Evolutionary conservation across 2,113 vertebrate genomes (phyloP), one percentile per base, ranked within the genome.

Genomic region (Entomyzon cyanotis): DNA sequence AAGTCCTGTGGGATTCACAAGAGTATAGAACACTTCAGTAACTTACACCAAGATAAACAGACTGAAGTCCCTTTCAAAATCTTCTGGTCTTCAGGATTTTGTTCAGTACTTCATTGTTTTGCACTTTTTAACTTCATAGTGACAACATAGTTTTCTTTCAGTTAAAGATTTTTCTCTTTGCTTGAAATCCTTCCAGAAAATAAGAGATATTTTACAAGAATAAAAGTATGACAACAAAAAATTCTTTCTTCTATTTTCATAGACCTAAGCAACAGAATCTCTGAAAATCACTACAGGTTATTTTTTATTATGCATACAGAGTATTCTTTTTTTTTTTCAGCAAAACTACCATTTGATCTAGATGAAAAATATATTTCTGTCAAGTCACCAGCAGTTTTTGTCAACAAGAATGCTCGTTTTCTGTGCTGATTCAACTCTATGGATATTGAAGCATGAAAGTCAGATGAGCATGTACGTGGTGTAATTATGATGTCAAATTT

Each of bases 391-490:
- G 69, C 64, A 91, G 64, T 64, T 87, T 91, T 53, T 70, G 44
- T 91, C 86, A 93, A 68, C 76, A 81, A 63, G 56, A 87, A 84
- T 28, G n/a, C 82, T 89, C 21, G 41, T 94, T 84, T 89, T 89
- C 56, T 75, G 27, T 92, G 80, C 84, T 82, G 68, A 94, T 78
- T 92, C 91, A 94, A 76, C 69, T 62, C 39, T 82, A 27, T 50
- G 52, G 60, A 64, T 95, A 68, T 12, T 73, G 65, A 93, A 83
- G 77, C 69, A 49, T 33, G 49, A 75, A 75, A 95, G 31, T 86
- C 31, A 58, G 77, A 92, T 70, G 62, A 78, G 52, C 13, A 47
- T 8, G 4, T 71, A 52, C 17, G 12, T 1, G 2, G 39, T 8
- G 2, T 74, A 85, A 80, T 83, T 88, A 90, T 2, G 1, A 88